Conservation (phyloP, 2,888 invertebrate genomes). For the Leucoma salicis region DNA sequence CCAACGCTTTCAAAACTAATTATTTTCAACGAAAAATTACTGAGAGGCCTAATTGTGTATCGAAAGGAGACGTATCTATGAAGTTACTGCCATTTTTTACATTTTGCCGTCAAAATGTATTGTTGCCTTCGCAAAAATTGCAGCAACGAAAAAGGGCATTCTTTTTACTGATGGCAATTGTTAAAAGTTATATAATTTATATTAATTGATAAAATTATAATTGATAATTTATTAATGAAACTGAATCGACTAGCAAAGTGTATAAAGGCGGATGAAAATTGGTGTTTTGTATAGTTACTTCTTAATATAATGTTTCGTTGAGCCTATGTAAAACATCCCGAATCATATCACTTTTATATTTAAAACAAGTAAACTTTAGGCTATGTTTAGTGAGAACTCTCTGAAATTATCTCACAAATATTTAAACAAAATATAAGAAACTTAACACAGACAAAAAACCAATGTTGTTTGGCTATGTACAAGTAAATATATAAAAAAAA, state of each 20-base stretch:
- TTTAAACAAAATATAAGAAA: slow-evolving; percentile 37
- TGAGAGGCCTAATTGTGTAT: slow-evolving; percentile 52
- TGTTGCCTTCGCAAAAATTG: too few species aligned
- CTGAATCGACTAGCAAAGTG: slow-evolving; percentile 6
- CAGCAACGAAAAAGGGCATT: background rate
- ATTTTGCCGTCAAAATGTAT: slow-evolving; percentile 9
- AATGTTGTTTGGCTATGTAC: slow-evolving; percentile 16
- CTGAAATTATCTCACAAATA: slow-evolving; percentile 46
- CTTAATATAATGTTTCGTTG: slow-evolving; percentile 39
- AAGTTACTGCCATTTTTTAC: slow-evolving; percentile 15
- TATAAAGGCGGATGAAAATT: slow-evolving; percentile 6
- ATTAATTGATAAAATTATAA: background rate
- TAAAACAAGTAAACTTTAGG: slow-evolving; percentile 51
- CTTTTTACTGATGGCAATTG: background rate
- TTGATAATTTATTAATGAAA: too few species aligned
- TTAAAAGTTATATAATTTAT: background rate
- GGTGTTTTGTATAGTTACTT: slow-evolving; percentile 37
- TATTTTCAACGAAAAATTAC: slow-evolving; percentile 44
- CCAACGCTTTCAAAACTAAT: slow-evolving; percentile 25
- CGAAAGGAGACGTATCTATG: slow-evolving; percentile 39
- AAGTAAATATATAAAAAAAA: background rate
- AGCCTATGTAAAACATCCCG: slow-evolving; percentile 59
- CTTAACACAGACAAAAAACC: slow-evolving; percentile 18
- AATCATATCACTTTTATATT: slow-evolving; percentile 73
- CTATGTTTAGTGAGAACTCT: slow-evolving; percentile 60